Evolutionary conservation across 64 coral and sea anemone genomes (phyloP), one percentile per base, ranked within the genome.

Genomic region (Pachyseris speciosa): DNA sequence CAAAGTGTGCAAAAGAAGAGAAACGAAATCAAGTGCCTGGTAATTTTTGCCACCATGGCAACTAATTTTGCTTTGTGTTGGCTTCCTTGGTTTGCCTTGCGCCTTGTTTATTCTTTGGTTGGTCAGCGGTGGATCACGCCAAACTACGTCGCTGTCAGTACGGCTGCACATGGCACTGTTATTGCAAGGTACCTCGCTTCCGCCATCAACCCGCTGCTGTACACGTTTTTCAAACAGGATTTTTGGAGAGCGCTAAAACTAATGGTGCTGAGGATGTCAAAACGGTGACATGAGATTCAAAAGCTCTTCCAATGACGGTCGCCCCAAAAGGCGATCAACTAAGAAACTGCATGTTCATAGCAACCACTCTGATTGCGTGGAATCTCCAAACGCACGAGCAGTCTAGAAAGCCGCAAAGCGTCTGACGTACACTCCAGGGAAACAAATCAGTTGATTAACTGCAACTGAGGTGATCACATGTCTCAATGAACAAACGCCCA

Each of bases 191-290:
- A 81, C 52, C 51, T 81, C 33, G 33, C 77, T 9, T 81, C 77
- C 5, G 53, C 32, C 2, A 61, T 81, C 33, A 81, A 81, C n/a
- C 77, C 77, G 0, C 34, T 81, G 22, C 52, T 81, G 37, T 81
- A 81, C 77, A 61, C 77, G 12, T 81, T 81, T 61, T 61, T 81
- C 33, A 81, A 81, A 55, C 77, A 63, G 20, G 77, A 81, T 33
- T 81, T 81, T 41, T 81, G 53, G 77, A 61, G 22, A 27, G 77
- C 77, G 51, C 51, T 81, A n/a, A 81, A 61, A 61, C 20, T 17
- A 39, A 61, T 37, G 12, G 31, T 60, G 19, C 22, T 36, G 1
- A 39, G 1, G 20, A 38, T 24, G 15, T 76, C 44, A 9, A 76
- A 13, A 17, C 29, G 31, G 15, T n/a, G 52, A 34, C 4, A 10